Evolutionary conservation across 2,113 vertebrate species (phyloP), one percentile per base, ranked within the genome.

Genomic region (Podocnemis expansa): DNA sequence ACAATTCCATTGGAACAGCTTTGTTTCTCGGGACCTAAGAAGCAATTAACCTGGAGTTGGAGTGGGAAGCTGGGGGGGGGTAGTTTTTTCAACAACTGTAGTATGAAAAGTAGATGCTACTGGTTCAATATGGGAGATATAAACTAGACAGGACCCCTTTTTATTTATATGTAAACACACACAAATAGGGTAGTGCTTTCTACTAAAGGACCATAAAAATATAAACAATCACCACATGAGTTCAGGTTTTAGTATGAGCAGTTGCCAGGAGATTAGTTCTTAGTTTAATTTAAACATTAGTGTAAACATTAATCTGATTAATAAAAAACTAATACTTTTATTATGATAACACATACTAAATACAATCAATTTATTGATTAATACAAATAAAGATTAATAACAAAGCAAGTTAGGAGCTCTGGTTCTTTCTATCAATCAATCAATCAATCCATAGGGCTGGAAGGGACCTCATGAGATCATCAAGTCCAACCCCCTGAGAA

Each of bases 21-120:
- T 3, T 2, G 1, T 5, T 88, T n/a, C 17, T 90, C 60, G 81
- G 67, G 10, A n/a, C 56, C n/a, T 52, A 4, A 41, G 27, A 16
- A 8, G 1, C 25, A 8, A 0, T 55, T 0, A 5, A 4, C 0
- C n/a, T 87, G 58, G 63, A 70, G 9, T 34, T 5, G 4, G 7
- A 34, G 34, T 4, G 17, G 17, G 17, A 8, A 16, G 25, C 3
- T 5, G 31, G 1, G 38, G 54, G 11, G 6, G 70, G 12, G 67
- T 93, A 2, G 1, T 80, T 5, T n/a, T 83, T 2, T 41, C 41
- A 63, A 73, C 55, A 85, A 27, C 31, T 79, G 83, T 73, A 43
- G 34, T 22, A 0, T 24, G 82, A 84, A 13, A 76, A 3, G 38
- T 27, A 0, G 0, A 76, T 21, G 3, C 41, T 85, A 9, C 29